These are phyloP conservation scores for Phodopus roborovskii DNA, from an alignment of 2,113 vertebrate genomes.

Conservation along the genomic window DNA sequence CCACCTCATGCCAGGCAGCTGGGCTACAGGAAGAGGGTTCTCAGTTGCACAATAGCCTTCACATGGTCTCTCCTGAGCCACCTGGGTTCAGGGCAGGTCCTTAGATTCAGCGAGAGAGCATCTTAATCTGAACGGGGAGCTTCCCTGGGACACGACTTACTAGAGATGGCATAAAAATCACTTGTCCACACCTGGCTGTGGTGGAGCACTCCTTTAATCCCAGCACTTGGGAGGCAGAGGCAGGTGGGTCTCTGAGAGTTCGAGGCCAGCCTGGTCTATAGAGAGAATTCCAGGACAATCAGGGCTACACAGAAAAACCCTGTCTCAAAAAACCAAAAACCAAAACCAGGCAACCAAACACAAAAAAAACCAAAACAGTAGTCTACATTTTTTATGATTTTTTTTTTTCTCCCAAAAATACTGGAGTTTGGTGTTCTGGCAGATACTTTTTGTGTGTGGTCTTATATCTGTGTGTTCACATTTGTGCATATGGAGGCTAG, in stretches of 20 bases:
- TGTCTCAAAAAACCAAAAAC: background rate
- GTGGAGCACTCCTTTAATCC: too few relatives aligned
- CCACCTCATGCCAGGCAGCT: background rate
- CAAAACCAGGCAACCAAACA: rapidly evolving
- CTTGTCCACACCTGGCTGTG: background rate
- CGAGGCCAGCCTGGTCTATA: too few relatives aligned
- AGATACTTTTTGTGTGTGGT: background rate
- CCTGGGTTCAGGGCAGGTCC: background rate
- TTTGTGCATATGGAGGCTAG: background rate
- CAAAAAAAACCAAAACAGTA: rapidly evolving
- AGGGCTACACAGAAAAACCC: too few relatives aligned
- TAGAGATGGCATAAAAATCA: background rate
- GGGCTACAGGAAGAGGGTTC: background rate
- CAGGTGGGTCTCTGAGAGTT: too few relatives aligned
- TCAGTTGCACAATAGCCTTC: background rate
- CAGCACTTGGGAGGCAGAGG: too few relatives aligned
- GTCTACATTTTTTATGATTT: background rate
- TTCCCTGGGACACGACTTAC: background rate
- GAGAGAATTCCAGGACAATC: too few relatives aligned
- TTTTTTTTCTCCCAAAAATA: background rate
- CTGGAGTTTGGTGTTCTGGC: background rate
- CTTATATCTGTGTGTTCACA: background rate
- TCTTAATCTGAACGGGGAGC: background rate
- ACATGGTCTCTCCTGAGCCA: background rate
- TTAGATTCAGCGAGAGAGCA: background rate